These are phyloP conservation scores for Pedetes capensis DNA, from an alignment of 2,113 vertebrate genomes.

Conservation along the genomic window DNA sequence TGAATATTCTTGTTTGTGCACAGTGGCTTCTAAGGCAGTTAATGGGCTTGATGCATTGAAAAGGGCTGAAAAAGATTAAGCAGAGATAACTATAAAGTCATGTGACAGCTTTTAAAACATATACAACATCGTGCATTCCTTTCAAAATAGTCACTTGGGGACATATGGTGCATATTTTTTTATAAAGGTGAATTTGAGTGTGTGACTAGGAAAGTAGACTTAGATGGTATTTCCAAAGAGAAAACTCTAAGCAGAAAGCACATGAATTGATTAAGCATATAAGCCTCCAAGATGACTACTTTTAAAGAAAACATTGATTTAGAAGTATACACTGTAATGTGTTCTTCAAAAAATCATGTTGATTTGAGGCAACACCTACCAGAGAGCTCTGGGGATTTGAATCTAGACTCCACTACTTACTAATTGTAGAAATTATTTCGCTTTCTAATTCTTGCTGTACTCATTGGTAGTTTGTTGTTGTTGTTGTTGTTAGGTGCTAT, in stretches of 20 bases:
- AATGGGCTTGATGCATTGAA: background rate
- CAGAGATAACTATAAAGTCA: background rate
- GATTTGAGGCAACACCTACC: background rate
- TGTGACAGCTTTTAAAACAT: background rate
- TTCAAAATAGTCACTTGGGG: slow-evolving; percentile 5
- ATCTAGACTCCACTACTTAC: background rate
- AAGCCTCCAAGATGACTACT: background rate
- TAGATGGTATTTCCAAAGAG: background rate
- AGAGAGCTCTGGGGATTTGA: background rate
- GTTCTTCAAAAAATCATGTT: background rate
- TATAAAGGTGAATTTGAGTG: background rate
- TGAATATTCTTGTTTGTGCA: background rate
- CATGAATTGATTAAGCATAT: background rate
- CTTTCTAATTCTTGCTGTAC: background rate
- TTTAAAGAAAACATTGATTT: slow-evolving; percentile 4
- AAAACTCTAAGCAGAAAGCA: background rate
- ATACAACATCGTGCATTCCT: background rate
- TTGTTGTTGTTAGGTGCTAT: too few relatives aligned
- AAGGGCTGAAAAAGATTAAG: background rate
- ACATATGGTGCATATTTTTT: too few relatives aligned
- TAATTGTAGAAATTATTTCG: background rate
- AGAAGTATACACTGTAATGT: background rate
- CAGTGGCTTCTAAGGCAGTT: background rate
- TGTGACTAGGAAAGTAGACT: background rate
- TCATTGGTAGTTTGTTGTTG: background rate